Conservation (phyloP, 2,113 vertebrate species). For the Ifrita kowaldi region DNA sequence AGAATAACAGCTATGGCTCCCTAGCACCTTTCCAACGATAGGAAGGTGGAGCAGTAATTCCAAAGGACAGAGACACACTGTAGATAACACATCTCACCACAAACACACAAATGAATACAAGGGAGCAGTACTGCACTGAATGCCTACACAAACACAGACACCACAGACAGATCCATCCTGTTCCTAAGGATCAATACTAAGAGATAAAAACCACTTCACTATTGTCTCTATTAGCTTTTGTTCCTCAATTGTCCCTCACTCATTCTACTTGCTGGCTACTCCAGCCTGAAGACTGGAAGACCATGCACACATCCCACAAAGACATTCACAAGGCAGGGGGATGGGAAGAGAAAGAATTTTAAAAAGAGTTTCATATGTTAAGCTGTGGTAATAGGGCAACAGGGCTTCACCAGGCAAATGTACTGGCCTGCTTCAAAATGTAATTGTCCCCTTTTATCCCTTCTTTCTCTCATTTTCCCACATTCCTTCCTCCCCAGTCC, state of each 20-base stretch:
- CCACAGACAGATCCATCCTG: background rate
- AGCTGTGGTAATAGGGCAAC: background rate
- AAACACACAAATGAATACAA: background rate
- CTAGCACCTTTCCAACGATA: background rate
- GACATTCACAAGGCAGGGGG: background rate
- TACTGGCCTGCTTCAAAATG: background rate
- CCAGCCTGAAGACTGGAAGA: background rate
- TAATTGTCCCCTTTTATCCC: background rate
- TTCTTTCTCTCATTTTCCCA: background rate
- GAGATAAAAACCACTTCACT: background rate
- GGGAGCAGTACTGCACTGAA: background rate
- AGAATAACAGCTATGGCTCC: background rate
- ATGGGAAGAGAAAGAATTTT: background rate
- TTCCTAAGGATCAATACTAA: background rate
- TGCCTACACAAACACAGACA: background rate
- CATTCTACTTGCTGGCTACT: background rate
- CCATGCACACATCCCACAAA: background rate
- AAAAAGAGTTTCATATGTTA: background rate
- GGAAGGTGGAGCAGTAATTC: background rate
- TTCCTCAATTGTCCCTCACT: background rate
- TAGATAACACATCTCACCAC: background rate
- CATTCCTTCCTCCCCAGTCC: background rate
- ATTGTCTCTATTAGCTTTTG: background rate
- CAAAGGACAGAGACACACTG: background rate
- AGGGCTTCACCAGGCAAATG: background rate